phyloP scores from a whole-genome alignment of 2,797 vertebrate species.

The Acrossocheilus wenchowensis region DNA sequence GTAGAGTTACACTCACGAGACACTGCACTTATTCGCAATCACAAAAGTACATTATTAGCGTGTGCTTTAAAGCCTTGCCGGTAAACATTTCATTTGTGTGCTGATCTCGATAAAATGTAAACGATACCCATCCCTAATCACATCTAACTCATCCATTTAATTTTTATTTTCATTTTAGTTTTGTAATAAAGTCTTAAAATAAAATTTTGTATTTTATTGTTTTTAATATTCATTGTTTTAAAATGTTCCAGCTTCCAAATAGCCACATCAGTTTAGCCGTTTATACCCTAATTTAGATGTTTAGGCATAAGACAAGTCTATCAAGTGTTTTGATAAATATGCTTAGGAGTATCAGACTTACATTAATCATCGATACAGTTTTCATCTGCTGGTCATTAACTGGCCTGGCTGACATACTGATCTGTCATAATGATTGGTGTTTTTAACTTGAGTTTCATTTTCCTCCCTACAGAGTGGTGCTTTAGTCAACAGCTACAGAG shows the following conservation, averaged over 20 bases:
- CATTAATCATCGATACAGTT: not conserved
- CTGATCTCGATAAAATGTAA: too few species aligned
- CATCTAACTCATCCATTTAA: not conserved
- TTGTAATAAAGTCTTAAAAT: not conserved
- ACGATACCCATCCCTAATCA: too few species aligned
- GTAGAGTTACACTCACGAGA: too few species aligned
- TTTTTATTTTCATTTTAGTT: not conserved
- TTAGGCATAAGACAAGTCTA: not conserved
- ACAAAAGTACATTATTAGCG: too few species aligned
- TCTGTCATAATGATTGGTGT: not conserved
- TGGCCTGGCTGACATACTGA: not conserved
- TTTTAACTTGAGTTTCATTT: not conserved
- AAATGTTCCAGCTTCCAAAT: not conserved
- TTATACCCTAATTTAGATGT: too few species aligned
- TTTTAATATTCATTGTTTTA: not conserved
- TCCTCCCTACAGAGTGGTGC: slow-evolving; percentile 86
- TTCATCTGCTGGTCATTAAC: not conserved
- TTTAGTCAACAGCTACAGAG: slow-evolving; percentile 98
- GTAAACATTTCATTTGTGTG: too few species aligned
- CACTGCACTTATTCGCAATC: too few species aligned
- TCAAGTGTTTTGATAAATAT: not conserved
- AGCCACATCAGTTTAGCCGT: not conserved
- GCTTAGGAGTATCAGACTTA: not conserved
- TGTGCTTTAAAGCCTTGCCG: too few species aligned
- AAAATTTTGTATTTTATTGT: too few species aligned